These are phyloP conservation scores for Atta colombica DNA, from an alignment of 1,140 invertebrate species.

Conservation along the genomic window DNA sequence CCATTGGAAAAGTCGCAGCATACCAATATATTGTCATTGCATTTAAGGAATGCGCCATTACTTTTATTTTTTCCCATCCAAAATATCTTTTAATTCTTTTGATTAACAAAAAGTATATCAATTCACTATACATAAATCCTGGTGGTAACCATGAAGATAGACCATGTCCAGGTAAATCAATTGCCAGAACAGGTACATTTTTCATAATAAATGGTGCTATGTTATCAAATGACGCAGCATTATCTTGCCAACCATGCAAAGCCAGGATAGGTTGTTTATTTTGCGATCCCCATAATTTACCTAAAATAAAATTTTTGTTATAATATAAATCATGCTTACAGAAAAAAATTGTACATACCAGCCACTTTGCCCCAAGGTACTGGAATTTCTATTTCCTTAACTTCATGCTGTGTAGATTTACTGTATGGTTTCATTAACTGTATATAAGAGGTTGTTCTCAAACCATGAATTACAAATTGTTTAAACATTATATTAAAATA, in stretches of 20 bases:
- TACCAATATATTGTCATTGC: conserved; percentile 88
- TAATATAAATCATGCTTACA: background rate
- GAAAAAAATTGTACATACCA: conserved; percentile 76
- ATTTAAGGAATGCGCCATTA: conserved; percentile 91
- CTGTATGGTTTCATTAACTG: background rate
- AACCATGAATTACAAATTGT: background rate
- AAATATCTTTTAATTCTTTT: conserved; percentile 88
- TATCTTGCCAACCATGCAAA: conserved; percentile 93
- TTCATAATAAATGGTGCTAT: conserved; percentile 89
- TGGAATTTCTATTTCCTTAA: conserved; percentile 87
- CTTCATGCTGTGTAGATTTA: background rate
- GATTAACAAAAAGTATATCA: conserved; percentile 87
- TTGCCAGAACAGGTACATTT: conserved; percentile 88
- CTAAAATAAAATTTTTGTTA: conserved; percentile 65
- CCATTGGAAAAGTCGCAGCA: conserved; percentile 87
- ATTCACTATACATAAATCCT: conserved; percentile 88
- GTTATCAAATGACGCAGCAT: conserved; percentile 91
- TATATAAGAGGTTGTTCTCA: background rate
- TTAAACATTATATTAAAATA: background rate
- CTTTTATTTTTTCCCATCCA: conserved; percentile 90
- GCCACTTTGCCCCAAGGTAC: conserved; percentile 90
- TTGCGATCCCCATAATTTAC: conserved; percentile 90
- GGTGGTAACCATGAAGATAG: conserved; percentile 89
- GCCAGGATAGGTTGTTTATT: conserved; percentile 89
- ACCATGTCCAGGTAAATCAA: conserved; percentile 92